A percentile compares a stretch with the other conserved stretches of the same genome.
These are phyloP conservation scores for Linyphia triangularis DNA, from an alignment of 2,888 invertebrate genomes.

Conservation along the genomic window DNA sequence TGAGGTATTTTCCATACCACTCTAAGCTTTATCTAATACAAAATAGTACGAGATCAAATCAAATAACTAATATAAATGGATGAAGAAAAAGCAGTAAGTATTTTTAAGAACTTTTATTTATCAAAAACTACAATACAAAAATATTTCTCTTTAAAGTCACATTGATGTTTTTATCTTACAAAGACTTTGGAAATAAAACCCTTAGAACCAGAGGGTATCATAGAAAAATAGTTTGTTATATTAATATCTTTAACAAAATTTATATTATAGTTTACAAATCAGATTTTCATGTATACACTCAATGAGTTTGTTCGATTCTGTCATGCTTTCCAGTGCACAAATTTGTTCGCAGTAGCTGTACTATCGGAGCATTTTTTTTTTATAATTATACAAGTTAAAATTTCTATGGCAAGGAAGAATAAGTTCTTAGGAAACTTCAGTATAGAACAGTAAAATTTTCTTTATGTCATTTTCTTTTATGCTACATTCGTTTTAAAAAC, in stretches of 20 bases:
- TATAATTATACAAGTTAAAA: too few species aligned
- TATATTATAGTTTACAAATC: neutral
- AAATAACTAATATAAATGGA: neutral
- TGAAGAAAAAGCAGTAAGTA: neutral
- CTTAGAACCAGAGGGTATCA: constrained; percentile 11
- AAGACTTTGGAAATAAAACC: neutral
- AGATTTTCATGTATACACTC: neutral
- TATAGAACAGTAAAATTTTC: too few species aligned
- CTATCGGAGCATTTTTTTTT: neutral
- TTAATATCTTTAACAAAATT: too few species aligned
- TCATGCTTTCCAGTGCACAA: neutral
- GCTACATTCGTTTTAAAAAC: too few species aligned
- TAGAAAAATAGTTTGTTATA: neutral
- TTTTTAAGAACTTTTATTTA: constrained; percentile 39
- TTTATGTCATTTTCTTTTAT: too few species aligned
- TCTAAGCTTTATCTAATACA: too few species aligned
- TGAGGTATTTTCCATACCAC: too few species aligned
- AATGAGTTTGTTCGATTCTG: constrained; percentile 3
- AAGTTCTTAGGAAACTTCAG: too few species aligned
- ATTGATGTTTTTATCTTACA: neutral
- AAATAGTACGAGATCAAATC: neutral
- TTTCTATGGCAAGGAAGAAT: too few species aligned
- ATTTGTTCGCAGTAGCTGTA: neutral
- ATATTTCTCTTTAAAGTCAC: constrained; percentile 35
- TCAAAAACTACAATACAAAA: constrained; percentile 53